Percentiles rank a stretch among this genome's conserved stretches.
These are phyloP conservation scores for Strigamia crassipes DNA, from an alignment of 2,888 invertebrate genomes.

Conservation along the genomic window DNA sequence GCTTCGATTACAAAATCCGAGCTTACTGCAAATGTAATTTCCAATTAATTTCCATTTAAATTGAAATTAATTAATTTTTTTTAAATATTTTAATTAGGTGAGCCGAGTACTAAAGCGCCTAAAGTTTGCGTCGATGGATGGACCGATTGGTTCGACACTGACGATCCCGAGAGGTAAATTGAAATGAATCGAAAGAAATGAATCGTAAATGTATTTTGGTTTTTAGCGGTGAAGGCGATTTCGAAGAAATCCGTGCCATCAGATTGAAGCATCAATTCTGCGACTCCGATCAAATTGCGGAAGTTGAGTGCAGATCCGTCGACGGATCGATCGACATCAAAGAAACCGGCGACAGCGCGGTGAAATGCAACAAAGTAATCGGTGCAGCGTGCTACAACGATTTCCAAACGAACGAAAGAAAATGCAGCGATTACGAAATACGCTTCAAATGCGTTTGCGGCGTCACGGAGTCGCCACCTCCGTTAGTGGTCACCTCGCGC, in stretches of 20 bases:
- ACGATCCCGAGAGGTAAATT: conserved; percentile 49
- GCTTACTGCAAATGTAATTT: conserved; percentile 39
- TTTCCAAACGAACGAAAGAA: conserved; percentile 49
- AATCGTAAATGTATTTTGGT: background rate
- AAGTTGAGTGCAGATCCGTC: conserved; percentile 54
- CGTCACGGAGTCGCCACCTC: background rate
- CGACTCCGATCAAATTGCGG: conserved; percentile 52
- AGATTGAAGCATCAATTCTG: conserved; percentile 53
- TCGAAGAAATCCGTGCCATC: conserved; percentile 54
- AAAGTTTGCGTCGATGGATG: conserved; percentile 55
- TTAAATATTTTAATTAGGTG: conserved; percentile 1
- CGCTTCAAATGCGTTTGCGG: conserved; percentile 52
- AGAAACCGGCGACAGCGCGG: conserved; percentile 52
- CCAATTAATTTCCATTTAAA: background rate
- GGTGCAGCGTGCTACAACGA: conserved; percentile 52
- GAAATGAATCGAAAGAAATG: background rate
- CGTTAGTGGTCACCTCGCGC: conserved; percentile 51
- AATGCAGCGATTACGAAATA: conserved; percentile 51
- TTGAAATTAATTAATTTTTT: conserved; percentile 29
- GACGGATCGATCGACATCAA: conserved; percentile 23
- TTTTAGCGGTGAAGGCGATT: conserved; percentile 52
- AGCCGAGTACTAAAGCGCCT: background rate
- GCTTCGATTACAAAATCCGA: conserved; percentile 41
- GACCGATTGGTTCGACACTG: conserved; percentile 58
- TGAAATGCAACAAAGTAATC: conserved; percentile 52